phyloP scores from a whole-genome alignment of 2,888 invertebrate species.

The Tenodera sinensis region DNA sequence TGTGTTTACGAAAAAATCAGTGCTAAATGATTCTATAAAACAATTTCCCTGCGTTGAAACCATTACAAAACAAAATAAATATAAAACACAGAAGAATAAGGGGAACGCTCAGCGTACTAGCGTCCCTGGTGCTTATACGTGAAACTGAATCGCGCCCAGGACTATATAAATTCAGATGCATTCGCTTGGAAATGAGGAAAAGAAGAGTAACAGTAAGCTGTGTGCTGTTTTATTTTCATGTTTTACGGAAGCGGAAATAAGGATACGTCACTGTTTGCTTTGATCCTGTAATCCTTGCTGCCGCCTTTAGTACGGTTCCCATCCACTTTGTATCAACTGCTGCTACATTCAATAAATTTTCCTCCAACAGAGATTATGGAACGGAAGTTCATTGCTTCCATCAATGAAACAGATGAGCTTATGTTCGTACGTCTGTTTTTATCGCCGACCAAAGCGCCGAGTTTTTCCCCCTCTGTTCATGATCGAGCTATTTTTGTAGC shows the following conservation, averaged over 20 bases:
- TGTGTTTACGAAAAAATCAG: no score
- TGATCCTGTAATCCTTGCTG: neutral
- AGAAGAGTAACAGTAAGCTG: no score
- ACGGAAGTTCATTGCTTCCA: neutral
- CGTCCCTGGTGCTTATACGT: no score
- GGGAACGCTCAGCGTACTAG: no score
- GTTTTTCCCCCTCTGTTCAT: neutral
- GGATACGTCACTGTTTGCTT: neutral
- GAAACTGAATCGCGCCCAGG: no score
- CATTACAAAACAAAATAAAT: no score
- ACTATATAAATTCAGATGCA: no score
- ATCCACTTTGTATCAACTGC: neutral
- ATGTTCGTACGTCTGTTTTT: neutral
- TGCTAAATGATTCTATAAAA: no score
- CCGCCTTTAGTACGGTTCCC: neutral
- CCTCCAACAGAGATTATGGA: neutral
- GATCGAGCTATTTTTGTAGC: neutral
- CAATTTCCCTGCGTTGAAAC: no score
- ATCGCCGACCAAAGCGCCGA: neutral
- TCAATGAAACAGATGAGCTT: neutral
- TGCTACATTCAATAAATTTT: neutral
- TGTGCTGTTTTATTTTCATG: no score
- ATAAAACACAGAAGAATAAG: no score
- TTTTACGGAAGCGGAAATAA: neutral
- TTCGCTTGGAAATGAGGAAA: no score